Conservation (phyloP, 2,888 invertebrate genomes). For the Amiota minor region DNA sequence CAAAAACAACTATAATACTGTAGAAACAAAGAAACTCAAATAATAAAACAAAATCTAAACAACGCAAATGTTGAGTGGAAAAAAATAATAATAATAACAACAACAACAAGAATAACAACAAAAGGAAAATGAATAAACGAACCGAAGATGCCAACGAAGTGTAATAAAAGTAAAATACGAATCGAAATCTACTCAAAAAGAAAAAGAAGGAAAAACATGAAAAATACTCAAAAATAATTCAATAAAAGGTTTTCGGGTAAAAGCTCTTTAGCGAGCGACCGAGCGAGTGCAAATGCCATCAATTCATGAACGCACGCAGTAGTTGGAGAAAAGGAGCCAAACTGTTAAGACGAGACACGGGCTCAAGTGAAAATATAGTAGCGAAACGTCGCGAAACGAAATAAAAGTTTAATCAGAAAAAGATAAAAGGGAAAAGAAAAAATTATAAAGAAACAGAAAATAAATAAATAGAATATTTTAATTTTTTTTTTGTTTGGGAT, state of each 20-base stretch:
- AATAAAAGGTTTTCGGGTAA: constrained; percentile 51
- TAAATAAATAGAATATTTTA: no score
- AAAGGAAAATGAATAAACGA: constrained; percentile 30
- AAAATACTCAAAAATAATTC: background rate
- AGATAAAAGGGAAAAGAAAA: constrained; percentile 24
- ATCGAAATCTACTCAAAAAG: background rate
- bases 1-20: background rate
- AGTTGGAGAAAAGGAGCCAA: constrained; percentile 71
- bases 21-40: constrained; percentile 5
- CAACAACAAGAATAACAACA: constrained; percentile 39
- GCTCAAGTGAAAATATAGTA: constrained; percentile 43
- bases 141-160: background rate
- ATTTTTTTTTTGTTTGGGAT: constrained; percentile 12
- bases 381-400: constrained; percentile 42
- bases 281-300: constrained; percentile 39
- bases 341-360: constrained; percentile 60
- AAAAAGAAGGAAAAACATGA: background rate
- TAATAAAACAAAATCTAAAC: constrained; percentile 55
- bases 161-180: background rate
- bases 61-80: constrained; percentile 61
- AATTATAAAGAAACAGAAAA: background rate
- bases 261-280: constrained; percentile 56
- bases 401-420: constrained; percentile 31
- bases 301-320: constrained; percentile 51
- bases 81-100: constrained; percentile 22